phyloP scores from a whole-genome alignment of 2,888 invertebrate species.

The Diaprepes abbreviatus region DNA sequence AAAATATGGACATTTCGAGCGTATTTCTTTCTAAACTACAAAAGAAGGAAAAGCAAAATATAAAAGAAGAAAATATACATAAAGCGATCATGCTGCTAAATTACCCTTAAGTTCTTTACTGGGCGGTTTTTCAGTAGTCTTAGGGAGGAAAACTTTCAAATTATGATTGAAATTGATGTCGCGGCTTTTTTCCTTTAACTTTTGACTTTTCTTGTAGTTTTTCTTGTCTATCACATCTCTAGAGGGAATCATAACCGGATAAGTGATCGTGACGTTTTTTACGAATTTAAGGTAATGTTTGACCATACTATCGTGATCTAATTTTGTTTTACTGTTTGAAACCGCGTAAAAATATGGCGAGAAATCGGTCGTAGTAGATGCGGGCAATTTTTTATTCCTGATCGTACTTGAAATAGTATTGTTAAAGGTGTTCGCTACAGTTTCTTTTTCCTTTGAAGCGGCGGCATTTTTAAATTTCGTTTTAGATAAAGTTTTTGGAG shows the following conservation, averaged over 20 bases:
- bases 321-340: constrained; percentile 61
- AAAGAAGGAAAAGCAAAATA: constrained; percentile 58
- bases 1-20: not conserved
- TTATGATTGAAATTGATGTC: constrained; percentile 66
- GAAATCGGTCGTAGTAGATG: constrained; percentile 56
- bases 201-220: constrained; percentile 63
- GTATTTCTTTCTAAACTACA: constrained; percentile 46
- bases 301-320: constrained; percentile 59
- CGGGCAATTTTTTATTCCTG: constrained; percentile 53
- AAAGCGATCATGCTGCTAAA: constrained; percentile 49
- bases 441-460: constrained; percentile 45
- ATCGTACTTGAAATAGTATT: constrained; percentile 53
- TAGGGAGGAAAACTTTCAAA: constrained; percentile 62
- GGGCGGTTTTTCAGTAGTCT: constrained; percentile 57
- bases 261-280: constrained; percentile 71
- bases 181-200: constrained; percentile 67
- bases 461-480: constrained; percentile 58
- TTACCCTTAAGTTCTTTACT: constrained; percentile 53
- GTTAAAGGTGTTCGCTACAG: constrained; percentile 42
- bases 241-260: constrained; percentile 76
- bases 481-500: constrained; percentile 53
- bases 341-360: constrained; percentile 63
- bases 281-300: constrained; percentile 57
- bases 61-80: constrained; percentile 56
- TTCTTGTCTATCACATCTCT: constrained; percentile 62